Evolutionary conservation across 1,140 invertebrate species (phyloP).

Genomic region (Halyomorpha halys): DNA sequence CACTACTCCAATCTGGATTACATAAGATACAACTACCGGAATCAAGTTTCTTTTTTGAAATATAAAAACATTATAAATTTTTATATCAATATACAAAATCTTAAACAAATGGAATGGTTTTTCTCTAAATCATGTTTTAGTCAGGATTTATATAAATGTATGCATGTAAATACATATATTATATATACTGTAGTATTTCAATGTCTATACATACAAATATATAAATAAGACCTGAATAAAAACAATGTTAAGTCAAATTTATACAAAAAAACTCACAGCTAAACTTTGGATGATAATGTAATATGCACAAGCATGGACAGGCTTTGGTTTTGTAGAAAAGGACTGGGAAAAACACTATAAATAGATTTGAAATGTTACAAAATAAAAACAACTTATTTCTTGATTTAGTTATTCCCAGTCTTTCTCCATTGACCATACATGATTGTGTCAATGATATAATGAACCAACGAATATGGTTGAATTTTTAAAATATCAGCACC

Average conservation of each 20-base stretch:
- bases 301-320: background rate
- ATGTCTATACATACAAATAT: background rate
- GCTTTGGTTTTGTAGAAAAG: background rate
- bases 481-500: background rate
- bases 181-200: background rate
- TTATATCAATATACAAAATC: conserved; percentile 4
- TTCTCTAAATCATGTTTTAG: background rate
- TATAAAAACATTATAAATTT: conserved; percentile 10
- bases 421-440: too few species aligned
- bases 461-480: background rate
- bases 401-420: too few species aligned
- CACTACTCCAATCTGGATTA: background rate
- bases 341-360: background rate
- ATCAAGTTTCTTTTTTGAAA: background rate
- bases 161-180: background rate
- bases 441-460: background rate
- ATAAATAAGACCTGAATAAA: background rate
- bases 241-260: background rate
- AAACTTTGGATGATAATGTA: background rate
- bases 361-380: background rate
- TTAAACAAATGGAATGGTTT: background rate
- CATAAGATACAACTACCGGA: background rate
- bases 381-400: background rate
- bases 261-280: background rate
- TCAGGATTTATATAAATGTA: conserved; percentile 4